phyloP scores from a whole-genome alignment of 2,113 vertebrate species.

The Apodemus sylvaticus region DNA sequence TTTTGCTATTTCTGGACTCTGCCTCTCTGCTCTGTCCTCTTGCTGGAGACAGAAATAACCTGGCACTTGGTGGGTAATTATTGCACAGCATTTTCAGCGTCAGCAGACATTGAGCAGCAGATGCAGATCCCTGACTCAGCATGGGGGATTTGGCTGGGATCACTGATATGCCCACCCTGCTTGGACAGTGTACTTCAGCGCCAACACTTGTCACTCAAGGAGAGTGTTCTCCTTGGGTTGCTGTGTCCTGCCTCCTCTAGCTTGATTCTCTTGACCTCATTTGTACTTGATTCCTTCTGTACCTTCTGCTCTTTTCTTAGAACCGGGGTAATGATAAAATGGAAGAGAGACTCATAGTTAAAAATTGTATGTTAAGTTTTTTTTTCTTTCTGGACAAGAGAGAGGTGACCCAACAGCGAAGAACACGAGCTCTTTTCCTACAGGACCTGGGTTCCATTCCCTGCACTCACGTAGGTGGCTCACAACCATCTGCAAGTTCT shows the following conservation, averaged over 20 bases:
- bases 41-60: conserved; percentile 76
- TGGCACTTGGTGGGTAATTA: conserved; percentile 64
- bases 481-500: not conserved
- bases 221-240: too few relatives aligned
- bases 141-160: not conserved
- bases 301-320: too few relatives aligned
- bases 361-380: not conserved
- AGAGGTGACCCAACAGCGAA: not conserved
- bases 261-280: not conserved
- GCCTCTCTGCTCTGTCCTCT: conserved; percentile 63
- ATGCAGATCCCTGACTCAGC: conserved; percentile 48
- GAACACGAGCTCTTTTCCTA: not conserved
- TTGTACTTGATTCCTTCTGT: not conserved
- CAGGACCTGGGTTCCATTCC: not conserved
- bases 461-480: not conserved
- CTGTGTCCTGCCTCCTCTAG: not conserved
- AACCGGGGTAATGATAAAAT: not conserved
- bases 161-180: rapidly evolving
- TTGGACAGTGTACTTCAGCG: rapidly evolving
- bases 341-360: not conserved
- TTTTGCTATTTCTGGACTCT: conserved; percentile 76
- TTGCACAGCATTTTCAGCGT: not conserved
- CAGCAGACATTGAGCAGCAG: conserved; percentile 12
- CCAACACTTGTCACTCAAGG: rapidly evolving
- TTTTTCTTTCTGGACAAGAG: not conserved